Base-by-base conservation (phyloP, 2,888 invertebrate genomes). In the Danaus chrysippus region DNA sequence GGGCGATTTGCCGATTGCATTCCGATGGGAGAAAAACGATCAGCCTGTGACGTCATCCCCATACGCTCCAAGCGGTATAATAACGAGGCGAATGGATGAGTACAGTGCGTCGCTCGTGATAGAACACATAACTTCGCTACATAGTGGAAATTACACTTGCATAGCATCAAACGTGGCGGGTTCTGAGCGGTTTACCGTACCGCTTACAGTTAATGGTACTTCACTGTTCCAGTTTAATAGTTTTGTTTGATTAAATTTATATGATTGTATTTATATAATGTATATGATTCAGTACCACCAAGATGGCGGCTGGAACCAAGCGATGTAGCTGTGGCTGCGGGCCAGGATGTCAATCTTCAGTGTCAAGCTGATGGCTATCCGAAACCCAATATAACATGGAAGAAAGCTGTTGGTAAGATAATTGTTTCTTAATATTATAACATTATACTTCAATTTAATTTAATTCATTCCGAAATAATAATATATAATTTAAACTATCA, bases 311-410 rank as follows among this genome's bases (percentile, higher is more conserved):
- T 96, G 72, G 97, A 97, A 78, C 97, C 97, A 0, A 92, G 93
- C 67, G 96, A 96, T 77, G 93, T 95, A n/a, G 96, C 94, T 68
- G 95, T 95, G 52, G 95, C 96, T 9, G 94, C 96, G 0, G 96
- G 95, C 0, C 95, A 96, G 79, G 96, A 96, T 78, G 94, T 97
- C 19, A 94, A 94, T 15, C 87, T 98, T 53, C 95, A 97, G 78
- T 98, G 98, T 81, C 96, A 96, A 83, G 97, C 97, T 0, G 96
- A 97, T 65, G 98, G 98, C 1, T 98, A 97, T 84, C 98, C 98
- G 0, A 95, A 95, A 66, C 98, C 98, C 3, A 92, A 92, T 9
- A 95, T 98, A 59, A 96, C 95, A 10, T 98, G 98, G 98, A 95
- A 95, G 72, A 96, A 96, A 83, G 96, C 97, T 41, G 94, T 95